Base-by-base conservation (phyloP, 2,888 invertebrate genomes). In the Deilephila porcellus region DNA sequence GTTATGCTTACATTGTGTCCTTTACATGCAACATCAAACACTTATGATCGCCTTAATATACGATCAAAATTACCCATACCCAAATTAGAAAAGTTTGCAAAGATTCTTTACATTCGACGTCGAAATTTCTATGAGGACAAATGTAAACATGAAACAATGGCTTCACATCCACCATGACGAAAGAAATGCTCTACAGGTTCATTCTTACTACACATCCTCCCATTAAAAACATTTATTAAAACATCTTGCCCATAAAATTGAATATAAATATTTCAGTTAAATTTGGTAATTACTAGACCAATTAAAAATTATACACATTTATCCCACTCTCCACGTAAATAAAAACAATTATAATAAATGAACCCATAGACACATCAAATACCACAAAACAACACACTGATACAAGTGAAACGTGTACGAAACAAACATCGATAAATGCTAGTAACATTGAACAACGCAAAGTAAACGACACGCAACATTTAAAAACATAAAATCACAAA, bases 401-500 rank as follows among this genome's bases (percentile, higher is more conserved):
- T 52, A 67, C 45, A 45, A 52, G 67, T 67, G 67, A 52, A 52
- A 11, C 5, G 45, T 63, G 34, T 32, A 67, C 25, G 25, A 45
- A 45, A 52, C 25, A 64, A 64, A 56, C 56, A 56, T 56, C 56
- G n/a, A n/a, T n/a, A 56, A 34, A 64, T 37, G 25, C 8, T 67
- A 67, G 52, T 45, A 17, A 52, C 67, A 67, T 67, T 25, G 45
- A 25, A 25, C 25, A 45, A 67, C 25, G 25, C 45, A 37, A 45
- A 52, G n/a, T 1, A 67, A 20, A 67, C 52, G 52, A 17, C 67
- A 67, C 67, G 45, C 64, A 67, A 45, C 25, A 67, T 20, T 5
- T 45, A 67, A 67, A 45, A 64, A 67, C 7, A n/a, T 17, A 52
- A 67, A n/a, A 64, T 20, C 20, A 64, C 64, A 20, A 67, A 45